These are phyloP conservation scores for Sycon ciliatum DNA, from an alignment of 37 sponge, comb jelly and placozoan genomes.

Conservation along the genomic window DNA sequence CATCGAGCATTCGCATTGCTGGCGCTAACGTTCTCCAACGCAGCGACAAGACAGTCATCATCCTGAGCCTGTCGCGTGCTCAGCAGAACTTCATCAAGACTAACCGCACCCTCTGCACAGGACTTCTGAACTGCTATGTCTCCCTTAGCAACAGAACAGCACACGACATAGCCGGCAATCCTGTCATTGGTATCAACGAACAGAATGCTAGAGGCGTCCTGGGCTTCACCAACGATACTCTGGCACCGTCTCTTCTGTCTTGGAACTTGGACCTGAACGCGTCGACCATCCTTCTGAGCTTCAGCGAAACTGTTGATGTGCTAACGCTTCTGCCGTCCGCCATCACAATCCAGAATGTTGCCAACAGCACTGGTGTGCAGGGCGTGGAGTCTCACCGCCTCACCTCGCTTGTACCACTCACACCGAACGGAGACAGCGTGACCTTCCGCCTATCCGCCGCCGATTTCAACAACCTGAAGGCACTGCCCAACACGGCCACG, in stretches of 20 bases:
- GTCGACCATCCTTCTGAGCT: conserved; percentile 54
- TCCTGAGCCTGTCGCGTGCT: conserved; percentile 18
- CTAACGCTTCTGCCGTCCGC: conserved; percentile 36
- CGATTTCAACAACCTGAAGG: conserved; percentile 51
- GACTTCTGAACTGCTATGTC: not conserved
- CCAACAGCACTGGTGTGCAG: not conserved
- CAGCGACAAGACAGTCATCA: conserved; percentile 15
- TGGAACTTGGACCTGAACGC: conserved; percentile 72
- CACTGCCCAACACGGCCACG: conserved; percentile 46
- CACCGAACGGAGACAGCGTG: no score
- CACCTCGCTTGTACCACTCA: no score
- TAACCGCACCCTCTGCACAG: not conserved
- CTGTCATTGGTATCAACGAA: not conserved
- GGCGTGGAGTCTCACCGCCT: no score
- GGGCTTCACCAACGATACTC: not conserved
- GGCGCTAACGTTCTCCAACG: no score
- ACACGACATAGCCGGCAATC: not conserved
- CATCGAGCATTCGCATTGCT: conserved; percentile 21
- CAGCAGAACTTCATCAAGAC: not conserved
- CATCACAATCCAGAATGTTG: conserved; percentile 36
- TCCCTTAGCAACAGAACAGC: not conserved
- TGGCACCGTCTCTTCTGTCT: conserved; percentile 36
- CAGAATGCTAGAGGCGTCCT: no score
- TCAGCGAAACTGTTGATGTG: conserved; percentile 63
- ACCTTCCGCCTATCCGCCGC: no score